Conservation (phyloP, 2,113 vertebrate genomes). For the Zosterops hypoxanthus region DNA sequence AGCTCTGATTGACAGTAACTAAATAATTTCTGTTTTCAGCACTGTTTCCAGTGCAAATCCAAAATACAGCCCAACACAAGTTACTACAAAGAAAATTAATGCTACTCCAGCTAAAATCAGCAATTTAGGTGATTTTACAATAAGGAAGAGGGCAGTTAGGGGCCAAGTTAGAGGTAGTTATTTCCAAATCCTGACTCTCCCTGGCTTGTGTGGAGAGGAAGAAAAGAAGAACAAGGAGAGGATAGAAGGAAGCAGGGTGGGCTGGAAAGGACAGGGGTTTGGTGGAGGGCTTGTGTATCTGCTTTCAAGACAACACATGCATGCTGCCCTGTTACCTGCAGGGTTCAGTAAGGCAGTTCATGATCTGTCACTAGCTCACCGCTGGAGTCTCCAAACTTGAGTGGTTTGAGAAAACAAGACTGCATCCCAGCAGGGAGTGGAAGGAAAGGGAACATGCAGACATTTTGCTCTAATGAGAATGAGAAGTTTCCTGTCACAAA, state of each 20-base stretch:
- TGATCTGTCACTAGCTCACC: not conserved
- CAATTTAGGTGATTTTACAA: no score
- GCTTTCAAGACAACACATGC: not conserved
- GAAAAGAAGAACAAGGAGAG: not conserved
- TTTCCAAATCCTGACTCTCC: not conserved
- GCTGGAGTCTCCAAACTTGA: not conserved
- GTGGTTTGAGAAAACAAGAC: not conserved
- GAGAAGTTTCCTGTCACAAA: not conserved
- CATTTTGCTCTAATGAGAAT: not conserved
- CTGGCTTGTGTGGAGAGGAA: not conserved
- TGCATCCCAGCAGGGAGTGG: not conserved
- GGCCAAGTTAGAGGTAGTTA: not conserved
- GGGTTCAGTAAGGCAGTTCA: not conserved
- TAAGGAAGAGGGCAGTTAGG: not conserved
- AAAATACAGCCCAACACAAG: not conserved
- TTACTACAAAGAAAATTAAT: not conserved
- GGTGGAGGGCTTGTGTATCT: not conserved
- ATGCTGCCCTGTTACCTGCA: not conserved
- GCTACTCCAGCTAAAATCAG: not conserved
- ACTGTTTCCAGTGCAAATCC: not conserved
- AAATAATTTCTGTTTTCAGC: not conserved
- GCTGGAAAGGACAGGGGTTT: not conserved
- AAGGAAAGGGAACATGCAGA: not conserved
- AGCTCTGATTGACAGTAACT: not conserved
- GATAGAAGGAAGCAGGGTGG: fast-evolving